phyloP scores from a whole-genome alignment of 2,113 vertebrate species.

The Geococcyx californianus region DNA sequence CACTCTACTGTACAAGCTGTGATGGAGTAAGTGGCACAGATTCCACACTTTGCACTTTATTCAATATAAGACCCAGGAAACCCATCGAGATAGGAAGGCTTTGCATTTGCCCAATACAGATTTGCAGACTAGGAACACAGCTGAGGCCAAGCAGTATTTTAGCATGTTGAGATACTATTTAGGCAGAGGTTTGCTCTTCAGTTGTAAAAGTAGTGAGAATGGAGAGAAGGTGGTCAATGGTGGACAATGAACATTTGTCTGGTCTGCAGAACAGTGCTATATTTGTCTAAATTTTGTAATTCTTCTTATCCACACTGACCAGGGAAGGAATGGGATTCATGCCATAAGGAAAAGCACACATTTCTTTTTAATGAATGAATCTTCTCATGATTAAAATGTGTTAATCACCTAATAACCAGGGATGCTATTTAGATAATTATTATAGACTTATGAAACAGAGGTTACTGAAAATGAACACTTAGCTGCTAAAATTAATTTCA shows the following conservation, averaged over 20 bases:
- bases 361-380: background rate
- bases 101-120: fast-evolving
- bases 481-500: background rate
- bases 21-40: background rate
- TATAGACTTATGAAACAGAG: background rate
- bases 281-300: background rate
- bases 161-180: background rate
- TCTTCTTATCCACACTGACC: background rate
- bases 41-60: background rate
- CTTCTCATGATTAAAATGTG: background rate
- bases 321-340: background rate
- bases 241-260: background rate
- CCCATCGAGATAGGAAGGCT: background rate
- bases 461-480: constrained; percentile 17
- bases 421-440: constrained; percentile 3
- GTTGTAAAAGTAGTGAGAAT: background rate
- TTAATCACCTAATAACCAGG: constrained; percentile 13
- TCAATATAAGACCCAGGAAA: background rate
- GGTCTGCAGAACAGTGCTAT: background rate
- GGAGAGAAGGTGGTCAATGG: background rate
- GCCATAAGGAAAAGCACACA: background rate
- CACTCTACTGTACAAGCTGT: background rate
- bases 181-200: background rate
- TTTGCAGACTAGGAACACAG: background rate
- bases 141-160: background rate